Evolutionary conservation across 2,888 invertebrate genomes (phyloP), one percentile per base, ranked within the genome.

Genomic region (Andricus quercusramuli): DNA sequence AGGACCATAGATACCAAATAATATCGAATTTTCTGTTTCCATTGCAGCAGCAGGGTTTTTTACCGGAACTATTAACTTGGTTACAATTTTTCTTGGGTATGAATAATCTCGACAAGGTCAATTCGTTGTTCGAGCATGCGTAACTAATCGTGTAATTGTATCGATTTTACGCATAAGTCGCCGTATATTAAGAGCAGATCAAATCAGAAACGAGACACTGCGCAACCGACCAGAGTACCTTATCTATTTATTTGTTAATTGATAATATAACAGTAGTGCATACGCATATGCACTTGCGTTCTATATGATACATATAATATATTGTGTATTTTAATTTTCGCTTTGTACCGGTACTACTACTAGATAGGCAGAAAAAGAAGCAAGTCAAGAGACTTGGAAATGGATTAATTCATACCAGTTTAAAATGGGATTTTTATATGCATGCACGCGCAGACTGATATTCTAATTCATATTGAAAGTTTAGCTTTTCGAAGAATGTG

Each of bases 211-310:
- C 29, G 70, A 70, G 70, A 70, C 70, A 70, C 70, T 70, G 70
- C 29, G 29, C 51, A 70, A 70, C 70, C 70, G 51, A 70, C 70
- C 70, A 70, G 51, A 70, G 70, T 70, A 70, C 51, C 70, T 70
- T 70, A 70, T 70, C 70, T 70, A 70, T 70, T 70, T 51, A 70
- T 70, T 70, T 51, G 51, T 70, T 51, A 47, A 67, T 44, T 47
- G 29, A 70, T 20, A n/a, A 47, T 51, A 29, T 11, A 22, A 70
- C 25, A 25, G 4, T 29, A 70, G 47, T 70, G 51, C 51, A 51
- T 51, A 20, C 47, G 62, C n/a, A 17, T 59, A 77, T 62, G 62
- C 77, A 77, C 77, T 11, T 37, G 37, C 41, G 77, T 77, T 64
- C 32, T 32, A 76, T 56, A 76, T 32, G 56, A 76, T 59, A 41